phyloP scores from a whole-genome alignment of 2,888 invertebrate genomes.

The Drosophila pseudotakahashii region DNA sequence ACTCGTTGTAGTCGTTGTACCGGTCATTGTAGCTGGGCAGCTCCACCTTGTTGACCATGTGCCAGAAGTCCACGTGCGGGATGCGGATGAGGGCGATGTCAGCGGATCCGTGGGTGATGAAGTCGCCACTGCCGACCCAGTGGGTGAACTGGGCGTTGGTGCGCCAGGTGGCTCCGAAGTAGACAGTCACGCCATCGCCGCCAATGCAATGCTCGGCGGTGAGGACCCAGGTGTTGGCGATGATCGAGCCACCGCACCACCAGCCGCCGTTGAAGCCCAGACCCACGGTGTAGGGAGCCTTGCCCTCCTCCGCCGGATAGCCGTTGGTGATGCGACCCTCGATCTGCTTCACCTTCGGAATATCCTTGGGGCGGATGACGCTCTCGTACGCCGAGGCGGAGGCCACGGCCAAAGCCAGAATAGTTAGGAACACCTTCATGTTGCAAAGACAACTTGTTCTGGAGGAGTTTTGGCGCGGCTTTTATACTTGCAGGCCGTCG shows the following conservation, averaged over 20 bases:
- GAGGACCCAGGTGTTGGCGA: conserved; percentile 56
- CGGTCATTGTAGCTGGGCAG: conserved; percentile 40
- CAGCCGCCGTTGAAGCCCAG: conserved; percentile 65
- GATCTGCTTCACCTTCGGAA: conserved; percentile 27
- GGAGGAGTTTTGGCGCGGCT: background rate
- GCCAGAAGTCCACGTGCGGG: conserved; percentile 45
- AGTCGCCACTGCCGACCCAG: conserved; percentile 51
- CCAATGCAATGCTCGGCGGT: conserved; percentile 71
- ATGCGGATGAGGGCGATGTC: conserved; percentile 68
- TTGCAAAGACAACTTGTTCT: conserved; percentile 31
- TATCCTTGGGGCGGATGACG: conserved; percentile 34
- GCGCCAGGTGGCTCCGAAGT: conserved; percentile 66
- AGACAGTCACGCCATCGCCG: conserved; percentile 54
- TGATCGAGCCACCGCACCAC: conserved; percentile 74
- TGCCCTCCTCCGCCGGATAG: conserved; percentile 47
- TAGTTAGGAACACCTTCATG: conserved; percentile 36
- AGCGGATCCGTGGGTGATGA: conserved; percentile 54
- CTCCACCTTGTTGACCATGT: conserved; percentile 31
- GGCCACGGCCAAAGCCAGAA: conserved; percentile 42
- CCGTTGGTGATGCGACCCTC: conserved; percentile 44
- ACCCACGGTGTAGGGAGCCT: conserved; percentile 76
- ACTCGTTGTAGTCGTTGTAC: conserved; percentile 37
- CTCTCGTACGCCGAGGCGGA: conserved; percentile 28
- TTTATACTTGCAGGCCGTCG: conserved; percentile 16
- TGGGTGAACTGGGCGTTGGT: conserved; percentile 58